A percentile compares a stretch with the other conserved stretches of the same genome.
phyloP scores from a whole-genome alignment of 2,797 vertebrate species.

The Falco naumanni region DNA sequence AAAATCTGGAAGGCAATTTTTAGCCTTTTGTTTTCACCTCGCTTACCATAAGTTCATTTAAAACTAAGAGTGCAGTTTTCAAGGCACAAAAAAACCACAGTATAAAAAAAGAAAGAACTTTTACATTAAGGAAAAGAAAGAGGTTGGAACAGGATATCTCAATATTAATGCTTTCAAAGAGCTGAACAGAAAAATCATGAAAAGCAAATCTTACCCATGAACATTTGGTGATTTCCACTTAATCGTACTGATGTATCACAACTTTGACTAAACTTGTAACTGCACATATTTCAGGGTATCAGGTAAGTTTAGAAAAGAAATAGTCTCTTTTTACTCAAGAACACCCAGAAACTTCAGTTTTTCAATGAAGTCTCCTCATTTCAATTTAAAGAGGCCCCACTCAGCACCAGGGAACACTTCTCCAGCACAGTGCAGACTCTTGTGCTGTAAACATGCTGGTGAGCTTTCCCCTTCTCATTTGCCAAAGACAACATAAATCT shows the following conservation, averaged over 20 bases:
- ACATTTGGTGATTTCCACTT: background rate
- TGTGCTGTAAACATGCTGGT: fast-evolving
- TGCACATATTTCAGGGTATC: background rate
- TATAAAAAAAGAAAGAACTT: background rate
- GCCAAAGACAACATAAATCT: background rate
- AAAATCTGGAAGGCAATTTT: background rate
- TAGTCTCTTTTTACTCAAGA: background rate
- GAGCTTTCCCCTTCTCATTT: background rate
- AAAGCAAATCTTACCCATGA: background rate
- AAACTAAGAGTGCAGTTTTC: background rate
- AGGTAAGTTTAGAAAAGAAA: background rate
- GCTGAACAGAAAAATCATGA: background rate
- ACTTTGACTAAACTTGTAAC: background rate
- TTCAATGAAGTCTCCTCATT: background rate
- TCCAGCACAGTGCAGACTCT: background rate
- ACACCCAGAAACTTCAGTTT: background rate
- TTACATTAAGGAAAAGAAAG: background rate
- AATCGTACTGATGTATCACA: background rate
- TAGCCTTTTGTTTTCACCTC: background rate
- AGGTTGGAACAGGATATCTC: background rate
- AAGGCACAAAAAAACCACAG: background rate
- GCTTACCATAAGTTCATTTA: background rate
- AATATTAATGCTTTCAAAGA: background rate
- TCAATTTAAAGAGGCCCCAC: background rate
- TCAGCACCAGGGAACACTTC: background rate